Evolutionary conservation across 2,113 vertebrate species (phyloP).

Genomic region (Vulpes lagopus): DNA sequence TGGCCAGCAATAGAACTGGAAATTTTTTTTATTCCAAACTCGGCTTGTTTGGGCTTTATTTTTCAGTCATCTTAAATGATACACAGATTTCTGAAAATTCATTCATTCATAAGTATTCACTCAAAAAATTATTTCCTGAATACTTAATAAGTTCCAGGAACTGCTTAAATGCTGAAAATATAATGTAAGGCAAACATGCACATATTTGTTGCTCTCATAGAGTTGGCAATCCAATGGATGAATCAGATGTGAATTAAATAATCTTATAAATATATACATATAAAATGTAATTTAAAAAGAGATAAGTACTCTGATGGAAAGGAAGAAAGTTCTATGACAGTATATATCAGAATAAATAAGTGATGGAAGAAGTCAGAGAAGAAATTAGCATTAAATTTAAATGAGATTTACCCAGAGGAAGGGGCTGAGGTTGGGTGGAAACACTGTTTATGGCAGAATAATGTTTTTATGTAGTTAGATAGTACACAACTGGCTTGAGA

Average conservation of each 20-base stretch:
- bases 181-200: not conserved
- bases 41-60: not conserved
- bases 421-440: fast-evolving
- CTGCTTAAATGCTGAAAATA: not conserved
- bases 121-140: not conserved
- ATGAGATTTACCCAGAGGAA: not conserved
- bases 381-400: not conserved
- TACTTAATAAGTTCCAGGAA: not conserved
- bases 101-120: not conserved
- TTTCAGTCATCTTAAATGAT: not conserved
- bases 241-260: not conserved
- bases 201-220: not conserved
- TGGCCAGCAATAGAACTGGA: not conserved
- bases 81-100: not conserved
- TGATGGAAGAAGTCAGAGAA: not conserved
- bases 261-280: not conserved
- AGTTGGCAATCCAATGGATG: not conserved
- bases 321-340: not conserved
- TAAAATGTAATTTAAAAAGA: not conserved
- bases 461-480: not conserved
- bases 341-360: not conserved
- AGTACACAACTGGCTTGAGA: not conserved
- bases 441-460: not conserved
- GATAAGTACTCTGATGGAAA: not conserved
- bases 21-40: not conserved